These are phyloP conservation scores for Hydrocynus forskahlii DNA, from an alignment of 2,797 vertebrate genomes.

Conservation along the genomic window DNA sequence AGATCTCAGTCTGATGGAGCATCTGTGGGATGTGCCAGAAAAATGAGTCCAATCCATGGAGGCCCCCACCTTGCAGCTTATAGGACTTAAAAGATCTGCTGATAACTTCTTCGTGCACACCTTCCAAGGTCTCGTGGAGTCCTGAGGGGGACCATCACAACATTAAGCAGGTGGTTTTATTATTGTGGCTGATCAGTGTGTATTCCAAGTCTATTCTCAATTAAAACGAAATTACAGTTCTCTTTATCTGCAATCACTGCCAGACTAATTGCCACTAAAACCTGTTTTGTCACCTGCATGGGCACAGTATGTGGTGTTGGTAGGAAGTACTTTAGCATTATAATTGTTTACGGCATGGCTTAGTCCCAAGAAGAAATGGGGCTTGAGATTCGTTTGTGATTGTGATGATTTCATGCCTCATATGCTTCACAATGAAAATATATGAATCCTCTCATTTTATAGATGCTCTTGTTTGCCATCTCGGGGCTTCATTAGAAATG, in stretches of 20 bases:
- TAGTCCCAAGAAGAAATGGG: not conserved
- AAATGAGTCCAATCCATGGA: no score
- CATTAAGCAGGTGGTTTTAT: no score
- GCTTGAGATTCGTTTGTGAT: not conserved
- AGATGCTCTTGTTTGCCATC: constrained; percentile 5
- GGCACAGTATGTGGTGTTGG: constrained; percentile 1
- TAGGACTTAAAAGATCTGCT: no score
- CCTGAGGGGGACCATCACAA: no score
- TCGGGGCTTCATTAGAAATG: constrained; percentile 19
- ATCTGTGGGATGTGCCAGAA: no score
- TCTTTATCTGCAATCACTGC: constrained; percentile 15
- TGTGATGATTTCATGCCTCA: constrained; percentile 9
- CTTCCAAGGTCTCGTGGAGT: no score
- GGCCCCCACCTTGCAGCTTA: no score
- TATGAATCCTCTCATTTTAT: constrained; percentile 13
- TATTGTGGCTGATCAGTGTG: no score
- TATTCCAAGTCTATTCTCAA: no score
- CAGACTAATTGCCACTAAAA: constrained; percentile 11
- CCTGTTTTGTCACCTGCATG: constrained; percentile 27
- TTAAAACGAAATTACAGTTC: no score
- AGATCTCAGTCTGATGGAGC: no score
- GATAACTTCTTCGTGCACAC: no score
- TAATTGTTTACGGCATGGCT: not conserved
- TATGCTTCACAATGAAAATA: not conserved
- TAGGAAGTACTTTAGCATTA: not conserved